Evolutionary conservation across 2,888 invertebrate genomes (phyloP).

Genomic region (Pimpla rufipes): DNA sequence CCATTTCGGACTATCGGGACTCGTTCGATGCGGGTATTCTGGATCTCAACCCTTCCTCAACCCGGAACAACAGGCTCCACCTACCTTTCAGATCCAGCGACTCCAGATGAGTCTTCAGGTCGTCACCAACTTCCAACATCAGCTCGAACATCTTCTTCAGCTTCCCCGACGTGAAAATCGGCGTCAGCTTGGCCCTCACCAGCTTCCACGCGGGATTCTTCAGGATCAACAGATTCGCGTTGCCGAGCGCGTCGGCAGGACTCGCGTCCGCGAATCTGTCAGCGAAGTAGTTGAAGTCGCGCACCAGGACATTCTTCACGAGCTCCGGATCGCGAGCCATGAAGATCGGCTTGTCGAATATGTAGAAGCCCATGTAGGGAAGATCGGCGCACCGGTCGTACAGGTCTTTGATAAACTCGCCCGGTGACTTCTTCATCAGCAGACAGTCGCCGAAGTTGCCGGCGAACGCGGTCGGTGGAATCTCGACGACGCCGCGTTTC

Average conservation of each 20-base stretch:
- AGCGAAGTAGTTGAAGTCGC: constrained; percentile 85
- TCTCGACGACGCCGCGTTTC: constrained; percentile 83
- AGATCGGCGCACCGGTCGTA: constrained; percentile 80
- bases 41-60: too few species aligned
- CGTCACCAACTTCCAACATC: constrained; percentile 74
- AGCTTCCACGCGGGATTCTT: constrained; percentile 85
- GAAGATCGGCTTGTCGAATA: constrained; percentile 85
- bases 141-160: constrained; percentile 79
- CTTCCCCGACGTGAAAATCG: constrained; percentile 84
- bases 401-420: constrained; percentile 81
- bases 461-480: constrained; percentile 83
- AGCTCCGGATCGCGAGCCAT: constrained; percentile 85
- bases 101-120: constrained; percentile 73
- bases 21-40: too few species aligned
- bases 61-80: neutral
- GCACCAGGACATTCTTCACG: constrained; percentile 85
- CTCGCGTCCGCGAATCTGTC: constrained; percentile 81
- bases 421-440: constrained; percentile 77
- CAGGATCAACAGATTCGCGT: constrained; percentile 84
- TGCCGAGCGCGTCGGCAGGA: constrained; percentile 83
- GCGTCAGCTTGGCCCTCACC: constrained; percentile 84
- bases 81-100: constrained; percentile 73
- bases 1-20: too few species aligned
- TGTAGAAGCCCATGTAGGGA: constrained; percentile 82
- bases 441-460: constrained; percentile 84